These are phyloP conservation scores for Geodia barretti DNA, from an alignment of 37 sponge, comb jelly and placozoan genomes.

Conservation along the genomic window DNA sequence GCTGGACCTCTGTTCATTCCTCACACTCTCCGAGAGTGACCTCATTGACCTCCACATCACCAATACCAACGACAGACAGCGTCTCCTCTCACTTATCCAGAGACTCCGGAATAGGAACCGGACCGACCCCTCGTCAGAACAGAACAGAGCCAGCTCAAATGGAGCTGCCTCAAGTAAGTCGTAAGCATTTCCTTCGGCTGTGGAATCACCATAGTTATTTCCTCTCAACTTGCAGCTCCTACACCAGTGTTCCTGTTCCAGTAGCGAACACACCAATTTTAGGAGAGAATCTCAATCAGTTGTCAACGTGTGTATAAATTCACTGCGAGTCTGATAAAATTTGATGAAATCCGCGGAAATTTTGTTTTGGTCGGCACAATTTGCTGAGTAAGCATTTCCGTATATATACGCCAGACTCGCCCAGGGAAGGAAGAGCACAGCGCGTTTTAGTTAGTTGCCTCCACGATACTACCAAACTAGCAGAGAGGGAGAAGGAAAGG, in stretches of 20 bases:
- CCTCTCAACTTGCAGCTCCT: background rate
- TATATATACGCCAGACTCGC: too few species aligned
- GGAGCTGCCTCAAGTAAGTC: background rate
- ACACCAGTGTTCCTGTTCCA: background rate
- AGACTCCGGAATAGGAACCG: background rate
- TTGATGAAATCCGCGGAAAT: too few species aligned
- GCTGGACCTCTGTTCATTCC: constrained; percentile 55
- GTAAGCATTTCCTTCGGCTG: background rate
- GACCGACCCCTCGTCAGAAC: background rate
- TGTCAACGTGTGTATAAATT: too few species aligned
- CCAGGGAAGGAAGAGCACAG: too few species aligned
- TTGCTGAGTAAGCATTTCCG: too few species aligned
- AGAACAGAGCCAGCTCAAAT: background rate
- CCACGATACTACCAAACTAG: too few species aligned
- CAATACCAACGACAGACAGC: constrained; percentile 21
- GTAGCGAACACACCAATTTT: background rate
- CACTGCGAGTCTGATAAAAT: too few species aligned
- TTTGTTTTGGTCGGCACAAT: too few species aligned
- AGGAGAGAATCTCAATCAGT: too few species aligned
- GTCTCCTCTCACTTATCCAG: constrained; percentile 9
- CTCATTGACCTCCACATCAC: constrained; percentile 64
- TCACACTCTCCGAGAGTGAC: constrained; percentile 52
- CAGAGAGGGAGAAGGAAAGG: background rate
- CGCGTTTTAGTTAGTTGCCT: too few species aligned
- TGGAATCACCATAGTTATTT: background rate